Evolutionary conservation across 2,888 invertebrate species (phyloP), one percentile per base, ranked within the genome.

Genomic region (Sarcophaga variegata): DNA sequence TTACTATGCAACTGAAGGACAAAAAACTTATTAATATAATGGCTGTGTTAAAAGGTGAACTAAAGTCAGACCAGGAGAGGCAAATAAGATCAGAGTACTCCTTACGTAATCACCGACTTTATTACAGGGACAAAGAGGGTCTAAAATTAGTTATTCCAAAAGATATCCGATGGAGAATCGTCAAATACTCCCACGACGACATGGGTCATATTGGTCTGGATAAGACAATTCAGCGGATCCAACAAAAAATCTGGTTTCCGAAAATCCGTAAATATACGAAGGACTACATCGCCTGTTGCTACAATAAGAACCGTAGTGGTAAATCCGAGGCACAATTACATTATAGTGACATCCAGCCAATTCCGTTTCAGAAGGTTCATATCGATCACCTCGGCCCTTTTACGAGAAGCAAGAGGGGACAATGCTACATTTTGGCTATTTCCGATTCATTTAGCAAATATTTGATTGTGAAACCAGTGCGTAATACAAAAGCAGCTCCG

Each of bases 1-100:
- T 60, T 85, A 89, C 80, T 78, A 88, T 25, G 89, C 89, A 81
- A 78, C 49, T 80, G 27, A 54, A 54, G 11, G 54, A 54, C 54
- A 1, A 54, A 27, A 27, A 27, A 4, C 4, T 27, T 4, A 22
- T 4, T 27, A 27, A 27, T 27, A 27, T 27, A 27, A 27, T 54
- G 11, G 54, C 54, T 17, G 54, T 54, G 11, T 4, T 54, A 4
- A 54, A 14, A 54, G 54, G 54, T 12, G 54, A 54, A 12, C 10
- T 54, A 12, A 54, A 54, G 54, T 54, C 54, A 54, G 54, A 54
- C 10, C 77, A 81, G 54, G 78, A 85, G 54, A 54, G 25, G 5
- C 74, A 75, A 12, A n/a, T 85, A 12, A 62, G 72, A 60, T 45
- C 27, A 69, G 85, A 88, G 49, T 77, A 86, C 70, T 10, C 4